Evolutionary conservation across 2,888 invertebrate genomes (phyloP), one percentile per base, ranked within the genome.

Genomic region (Lasioglossum pauxillum): DNA sequence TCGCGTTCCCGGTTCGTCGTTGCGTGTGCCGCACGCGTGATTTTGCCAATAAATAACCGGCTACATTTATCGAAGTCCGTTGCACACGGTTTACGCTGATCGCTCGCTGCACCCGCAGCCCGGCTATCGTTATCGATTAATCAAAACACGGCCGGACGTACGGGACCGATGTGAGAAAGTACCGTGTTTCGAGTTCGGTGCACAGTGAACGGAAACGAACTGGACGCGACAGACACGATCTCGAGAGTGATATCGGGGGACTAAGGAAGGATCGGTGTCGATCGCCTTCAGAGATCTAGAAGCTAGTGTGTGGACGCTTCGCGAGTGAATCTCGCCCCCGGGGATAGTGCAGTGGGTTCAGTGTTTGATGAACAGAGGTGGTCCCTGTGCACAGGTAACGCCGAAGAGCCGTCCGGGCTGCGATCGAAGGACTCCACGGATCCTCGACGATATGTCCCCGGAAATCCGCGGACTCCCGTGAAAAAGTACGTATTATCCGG

Each of bases 321-420:
- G 64, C 64, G 7, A 64, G 64, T 64, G 64, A 64, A 64, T 64
- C 31, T 31, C 31, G 64, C 31, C 16, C 16, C 35, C 31, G 23
- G 72, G 57, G 57, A 57, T 57, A 88, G 92, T 93, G 93, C 88
- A 90, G 93, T 93, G 93, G 84, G 76, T 91, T 91, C 90, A 90
- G 93, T 92, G 92, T 91, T 92, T 90, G 87, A 88, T 89, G 81
- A 85, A 91, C 92, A 88, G 83, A 83, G 75, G 49, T 82, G 86
- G 82, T 81, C 76, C 80, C 79, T 80, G 82, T 85, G 73, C 81
- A 57, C n/a, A 74, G 87, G 79, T 88, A 90, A 83, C 82, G 83
- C 73, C 82, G 85, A 38, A 35, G 38, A 69, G 35, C 23, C 35
- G 38, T 79, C 73, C 57, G 75, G 53, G 23, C 85, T 79, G 87